Evolutionary conservation across 2,888 invertebrate species (phyloP), one percentile per base, ranked within the genome.

Genomic region (Scaptomyza cyrtandrae): DNA sequence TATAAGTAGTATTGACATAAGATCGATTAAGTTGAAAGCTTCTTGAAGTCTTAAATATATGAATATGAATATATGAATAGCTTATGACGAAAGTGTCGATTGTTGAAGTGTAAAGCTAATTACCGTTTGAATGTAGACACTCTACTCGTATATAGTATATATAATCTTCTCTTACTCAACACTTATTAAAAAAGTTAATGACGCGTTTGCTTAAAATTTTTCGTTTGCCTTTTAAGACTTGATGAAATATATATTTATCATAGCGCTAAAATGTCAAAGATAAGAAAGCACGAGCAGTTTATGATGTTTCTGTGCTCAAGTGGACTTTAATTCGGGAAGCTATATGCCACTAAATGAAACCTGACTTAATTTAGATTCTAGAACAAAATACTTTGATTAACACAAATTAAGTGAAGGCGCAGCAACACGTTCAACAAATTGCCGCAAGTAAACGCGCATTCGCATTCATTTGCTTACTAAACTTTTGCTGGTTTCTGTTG

Each of bases 351-450:
- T 24, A 24, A 24, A 56, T 31, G 31, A 14, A 24, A 55, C 31
- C 33, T 10, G 53, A 54, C 31, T 27, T 14, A 16, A 39, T 49
- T 49, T 50, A 27, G 19, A 50, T 56, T 50, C 33, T 45, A 29
- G 16, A 52, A 37, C 29, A 50, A 50, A 33, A 49, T 61, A 41
- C 41, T 24, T 71, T 72, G 62, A 81, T 74, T 83, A 83, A 76
- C 58, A 55, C 49, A 58, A 86, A 86, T 80, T 70, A 86, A 65
- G 66, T 41, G 11, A 33, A 44, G 44, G 48, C 33, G 24, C 29
- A 43, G 9, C 31, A 39, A 6, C 7, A 7, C 19, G 33, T 7
- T 67, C 24, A 24, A 73, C 53, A 37, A 49, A 16, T 39, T 27
- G 10, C 2, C 37, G 37, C 37, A 37, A 37, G n/a, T 3, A 6